Percentiles rank a stretch among this genome's conserved stretches.
These are phyloP conservation scores for Pygocentrus nattereri DNA, from an alignment of 2,797 vertebrate species.

Conservation along the genomic window DNA sequence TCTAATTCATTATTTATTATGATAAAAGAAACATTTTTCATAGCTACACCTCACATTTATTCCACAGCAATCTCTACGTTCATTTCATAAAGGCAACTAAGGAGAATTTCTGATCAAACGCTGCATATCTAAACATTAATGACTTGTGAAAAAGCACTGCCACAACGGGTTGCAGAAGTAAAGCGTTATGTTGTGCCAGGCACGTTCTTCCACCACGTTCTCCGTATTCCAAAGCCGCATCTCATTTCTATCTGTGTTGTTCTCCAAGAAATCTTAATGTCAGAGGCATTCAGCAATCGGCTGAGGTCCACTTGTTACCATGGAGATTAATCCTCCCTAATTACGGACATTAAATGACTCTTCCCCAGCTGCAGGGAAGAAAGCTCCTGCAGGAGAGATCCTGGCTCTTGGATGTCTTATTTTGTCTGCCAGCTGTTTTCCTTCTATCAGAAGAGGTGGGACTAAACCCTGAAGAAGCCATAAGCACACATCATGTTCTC, in stretches of 20 bases:
- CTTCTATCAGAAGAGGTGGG: neutral
- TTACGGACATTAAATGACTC: conserved; percentile 56
- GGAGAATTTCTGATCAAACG: neutral
- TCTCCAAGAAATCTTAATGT: conserved; percentile 39
- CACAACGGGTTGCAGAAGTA: neutral
- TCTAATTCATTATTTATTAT: neutral
- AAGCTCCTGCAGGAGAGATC: conserved; percentile 44
- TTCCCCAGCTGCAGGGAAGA: conserved; percentile 42
- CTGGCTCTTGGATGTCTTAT: neutral
- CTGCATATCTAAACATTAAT: neutral
- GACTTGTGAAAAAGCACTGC: neutral
- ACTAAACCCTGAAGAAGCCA: conserved; percentile 22
- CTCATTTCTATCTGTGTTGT: neutral
- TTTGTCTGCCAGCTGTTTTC: conserved; percentile 15
- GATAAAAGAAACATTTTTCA: conserved; percentile 28
- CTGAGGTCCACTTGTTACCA: conserved; percentile 62
- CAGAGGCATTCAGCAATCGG: conserved; percentile 42
- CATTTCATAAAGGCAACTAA: neutral
- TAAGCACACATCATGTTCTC: conserved; percentile 22
- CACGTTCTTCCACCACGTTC: neutral
- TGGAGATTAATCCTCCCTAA: conserved; percentile 67
- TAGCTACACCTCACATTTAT: conserved; percentile 13
- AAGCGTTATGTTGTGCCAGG: neutral
- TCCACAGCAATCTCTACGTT: neutral
- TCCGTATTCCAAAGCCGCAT: neutral